phyloP scores from a whole-genome alignment of 2,888 invertebrate species.

The Baccha elongata region DNA sequence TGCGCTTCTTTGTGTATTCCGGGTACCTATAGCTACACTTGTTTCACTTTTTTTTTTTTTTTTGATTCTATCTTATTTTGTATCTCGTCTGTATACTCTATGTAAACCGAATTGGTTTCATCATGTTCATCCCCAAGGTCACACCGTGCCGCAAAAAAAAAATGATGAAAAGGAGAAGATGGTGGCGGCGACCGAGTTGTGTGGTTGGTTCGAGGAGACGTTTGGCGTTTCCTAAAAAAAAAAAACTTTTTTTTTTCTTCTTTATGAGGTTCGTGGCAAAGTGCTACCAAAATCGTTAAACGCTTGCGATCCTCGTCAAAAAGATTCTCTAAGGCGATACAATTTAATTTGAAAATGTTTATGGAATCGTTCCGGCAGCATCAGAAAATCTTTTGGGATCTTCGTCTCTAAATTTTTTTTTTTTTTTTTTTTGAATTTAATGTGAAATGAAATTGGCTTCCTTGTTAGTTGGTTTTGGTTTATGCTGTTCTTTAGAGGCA shows the following conservation, averaged over 20 bases:
- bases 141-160: neutral
- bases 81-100: conserved; percentile 11
- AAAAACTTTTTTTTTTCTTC: conserved; percentile 25
- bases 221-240: conserved; percentile 26
- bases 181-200: conserved; percentile 7
- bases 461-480: conserved; percentile 36
- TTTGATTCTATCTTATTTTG: neutral
- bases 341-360: conserved; percentile 73
- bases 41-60: conserved; percentile 23
- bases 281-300: conserved; percentile 59
- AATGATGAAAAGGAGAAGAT: conserved; percentile 7
- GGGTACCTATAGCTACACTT: conserved; percentile 16
- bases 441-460: conserved; percentile 66
- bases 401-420: conserved; percentile 10
- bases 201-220: conserved; percentile 13
- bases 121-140: conserved; percentile 51
- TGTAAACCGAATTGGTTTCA: conserved; percentile 47
- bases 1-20: conserved; percentile 33
- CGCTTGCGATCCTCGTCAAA: conserved; percentile 68
- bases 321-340: conserved; percentile 70
- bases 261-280: conserved; percentile 21
- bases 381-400: conserved; percentile 55
- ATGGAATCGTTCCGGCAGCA: conserved; percentile 63
- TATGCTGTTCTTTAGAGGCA: neutral
- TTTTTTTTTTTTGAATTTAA: conserved; percentile 50